Percentiles rank a stretch among this genome's conserved stretches.
Conservation (phyloP, 2,888 invertebrate species). For the Sminthurides aquaticus region DNA sequence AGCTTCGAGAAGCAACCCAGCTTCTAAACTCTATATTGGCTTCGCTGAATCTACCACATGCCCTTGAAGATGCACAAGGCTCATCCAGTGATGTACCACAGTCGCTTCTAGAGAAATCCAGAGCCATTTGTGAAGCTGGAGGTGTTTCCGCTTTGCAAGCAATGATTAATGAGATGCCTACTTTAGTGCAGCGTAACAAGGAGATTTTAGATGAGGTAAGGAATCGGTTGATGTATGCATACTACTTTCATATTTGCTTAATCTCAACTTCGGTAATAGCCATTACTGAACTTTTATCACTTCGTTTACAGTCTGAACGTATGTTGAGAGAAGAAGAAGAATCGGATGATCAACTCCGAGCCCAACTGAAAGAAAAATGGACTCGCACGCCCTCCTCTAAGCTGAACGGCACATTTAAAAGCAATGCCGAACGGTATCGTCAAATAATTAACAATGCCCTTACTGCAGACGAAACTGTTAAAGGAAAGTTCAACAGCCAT, state of each 20-base stretch:
- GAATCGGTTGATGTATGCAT: no score
- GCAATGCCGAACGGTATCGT: slow-evolving; percentile 85
- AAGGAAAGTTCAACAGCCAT: slow-evolving; percentile 75
- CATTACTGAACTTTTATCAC: not conserved
- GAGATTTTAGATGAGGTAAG: slow-evolving; percentile 89
- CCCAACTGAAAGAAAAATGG: slow-evolving; percentile 91
- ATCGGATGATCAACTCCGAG: slow-evolving; percentile 76
- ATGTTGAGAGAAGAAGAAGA: slow-evolving; percentile 84
- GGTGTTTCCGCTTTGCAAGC: slow-evolving; percentile 65
- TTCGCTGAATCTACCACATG: slow-evolving; percentile 92
- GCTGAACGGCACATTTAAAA: slow-evolving; percentile 79
- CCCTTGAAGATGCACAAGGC: slow-evolving; percentile 72
- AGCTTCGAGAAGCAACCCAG: slow-evolving; percentile 83
- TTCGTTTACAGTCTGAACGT: slow-evolving; percentile 56
- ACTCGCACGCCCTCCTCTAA: slow-evolving; percentile 75
- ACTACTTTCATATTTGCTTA: not conserved
- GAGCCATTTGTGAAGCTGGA: slow-evolving; percentile 65
- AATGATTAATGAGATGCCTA: slow-evolving; percentile 79
- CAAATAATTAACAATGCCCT: slow-evolving; percentile 48
- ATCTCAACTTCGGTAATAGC: no score
- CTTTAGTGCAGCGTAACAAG: slow-evolving; percentile 78
- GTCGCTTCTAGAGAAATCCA: slow-evolving; percentile 78
- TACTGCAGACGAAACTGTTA: slow-evolving; percentile 45
- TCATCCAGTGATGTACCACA: slow-evolving; percentile 69
- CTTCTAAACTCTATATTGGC: slow-evolving; percentile 78